These are phyloP conservation scores for Drosophila sp. DNA, from an alignment of 1,140 invertebrate genomes.

Conservation along the genomic window DNA sequence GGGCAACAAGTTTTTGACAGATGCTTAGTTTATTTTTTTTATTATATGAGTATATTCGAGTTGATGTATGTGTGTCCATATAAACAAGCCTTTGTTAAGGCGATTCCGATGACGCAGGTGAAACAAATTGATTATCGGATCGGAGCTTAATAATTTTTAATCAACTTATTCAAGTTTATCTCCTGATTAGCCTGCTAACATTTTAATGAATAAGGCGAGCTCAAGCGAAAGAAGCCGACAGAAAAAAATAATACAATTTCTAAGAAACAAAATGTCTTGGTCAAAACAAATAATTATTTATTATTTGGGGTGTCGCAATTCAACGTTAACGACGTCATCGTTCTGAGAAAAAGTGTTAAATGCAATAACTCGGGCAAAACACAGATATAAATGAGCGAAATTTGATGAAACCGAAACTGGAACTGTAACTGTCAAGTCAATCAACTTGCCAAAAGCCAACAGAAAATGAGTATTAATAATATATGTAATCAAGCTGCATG, in stretches of 20 bases:
- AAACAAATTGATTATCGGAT: constrained; percentile 44
- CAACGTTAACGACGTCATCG: constrained; percentile 39
- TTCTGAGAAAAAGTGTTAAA: constrained; percentile 36
- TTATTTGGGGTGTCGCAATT: constrained; percentile 12
- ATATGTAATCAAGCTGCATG: constrained; percentile 1
- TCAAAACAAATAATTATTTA: constrained; percentile 22
- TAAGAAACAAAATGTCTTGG: constrained; percentile 3
- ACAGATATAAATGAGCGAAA: neutral
- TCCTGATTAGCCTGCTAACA: constrained; percentile 15
- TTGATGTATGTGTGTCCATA: neutral
- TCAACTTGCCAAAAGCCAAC: constrained; percentile 57
- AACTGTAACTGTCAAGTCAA: constrained; percentile 75
- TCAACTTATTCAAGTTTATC: constrained; percentile 28
- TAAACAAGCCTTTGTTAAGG: constrained; percentile 4
- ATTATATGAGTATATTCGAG: constrained; percentile 5
- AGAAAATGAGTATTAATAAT: constrained; percentile 11
- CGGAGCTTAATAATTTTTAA: constrained; percentile 5
- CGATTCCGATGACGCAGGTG: constrained; percentile 62
- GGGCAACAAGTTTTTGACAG: constrained; percentile 25
- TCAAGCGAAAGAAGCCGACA: constrained; percentile 8
- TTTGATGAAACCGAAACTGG: constrained; percentile 41
- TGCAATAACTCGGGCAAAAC: constrained; percentile 13
- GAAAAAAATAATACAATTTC: constrained; percentile 3
- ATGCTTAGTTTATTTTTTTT: constrained; percentile 28
- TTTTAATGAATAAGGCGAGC: constrained; percentile 31